Evolutionary conservation across 2,113 vertebrate genomes (phyloP).

Genomic region (Rhinoderma darwinii): DNA sequence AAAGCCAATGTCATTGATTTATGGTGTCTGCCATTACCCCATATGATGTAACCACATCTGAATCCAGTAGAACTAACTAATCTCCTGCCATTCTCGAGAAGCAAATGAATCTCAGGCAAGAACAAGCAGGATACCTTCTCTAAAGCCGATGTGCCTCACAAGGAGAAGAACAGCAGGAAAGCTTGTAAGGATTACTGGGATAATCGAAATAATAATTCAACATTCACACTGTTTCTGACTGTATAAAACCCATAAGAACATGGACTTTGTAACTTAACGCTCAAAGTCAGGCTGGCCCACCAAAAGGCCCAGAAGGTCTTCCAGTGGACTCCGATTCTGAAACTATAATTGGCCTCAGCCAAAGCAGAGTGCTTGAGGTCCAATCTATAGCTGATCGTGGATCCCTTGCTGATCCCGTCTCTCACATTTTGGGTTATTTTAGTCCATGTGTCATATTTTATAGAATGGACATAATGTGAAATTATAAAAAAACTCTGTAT

Average conservation of each 20-base stretch:
- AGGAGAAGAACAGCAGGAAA: conserved; percentile 53
- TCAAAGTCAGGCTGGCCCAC: too few species aligned
- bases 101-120: not conserved
- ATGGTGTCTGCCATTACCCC: not conserved
- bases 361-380: too few species aligned
- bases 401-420: too few species aligned
- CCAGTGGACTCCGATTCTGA: too few species aligned
- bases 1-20: not conserved
- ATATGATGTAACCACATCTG: conserved; percentile 18
- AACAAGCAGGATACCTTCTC: conserved; percentile 12
- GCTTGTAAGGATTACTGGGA: conserved; percentile 6
- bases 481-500: too few species aligned
- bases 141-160: conserved; percentile 64
- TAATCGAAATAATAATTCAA: conserved; percentile 23
- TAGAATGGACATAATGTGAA: too few species aligned
- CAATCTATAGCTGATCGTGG: too few species aligned
- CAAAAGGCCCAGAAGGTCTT: too few species aligned
- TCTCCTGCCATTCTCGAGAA: not conserved
- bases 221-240: not conserved
- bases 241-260: not conserved
- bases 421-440: too few species aligned
- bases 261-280: not conserved
- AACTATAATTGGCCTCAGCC: too few species aligned
- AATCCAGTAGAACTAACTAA: conserved; percentile 29
- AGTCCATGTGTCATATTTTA: too few species aligned